A percentile compares a stretch with the other conserved stretches of the same genome.
Evolutionary conservation across 2,113 vertebrate genomes (phyloP).

Genomic region (Misgurnus mizolepis): DNA sequence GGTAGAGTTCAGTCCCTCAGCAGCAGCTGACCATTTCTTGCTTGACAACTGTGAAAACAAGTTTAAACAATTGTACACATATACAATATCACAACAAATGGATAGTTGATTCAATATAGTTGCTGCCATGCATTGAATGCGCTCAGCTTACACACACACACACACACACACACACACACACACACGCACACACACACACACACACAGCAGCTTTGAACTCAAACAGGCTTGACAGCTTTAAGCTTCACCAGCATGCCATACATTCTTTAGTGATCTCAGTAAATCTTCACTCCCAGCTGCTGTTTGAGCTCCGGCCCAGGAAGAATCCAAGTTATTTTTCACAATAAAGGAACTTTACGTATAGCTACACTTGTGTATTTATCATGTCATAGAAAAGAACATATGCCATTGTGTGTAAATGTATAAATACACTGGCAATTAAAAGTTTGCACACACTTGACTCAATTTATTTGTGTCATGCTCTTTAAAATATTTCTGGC

Average conservation of each 20-base stretch:
- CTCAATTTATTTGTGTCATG: no score
- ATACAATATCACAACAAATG: neutral
- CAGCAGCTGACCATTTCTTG: neutral
- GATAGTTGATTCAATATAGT: neutral
- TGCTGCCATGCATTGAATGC: neutral
- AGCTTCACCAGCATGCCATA: neutral
- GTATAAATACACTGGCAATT: no score
- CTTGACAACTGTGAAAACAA: neutral
- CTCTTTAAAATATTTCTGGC: no score
- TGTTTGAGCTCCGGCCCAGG: neutral
- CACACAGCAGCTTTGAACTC: neutral
- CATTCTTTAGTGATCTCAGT: no score
- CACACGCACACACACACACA: neutral
- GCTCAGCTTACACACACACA: neutral
- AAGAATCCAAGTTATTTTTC: no score
- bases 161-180: neutral
- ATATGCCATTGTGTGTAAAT: no score
- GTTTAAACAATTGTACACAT: neutral
- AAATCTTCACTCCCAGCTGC: no score
- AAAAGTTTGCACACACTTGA: no score
- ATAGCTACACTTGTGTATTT: no score
- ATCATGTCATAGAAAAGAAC: no score
- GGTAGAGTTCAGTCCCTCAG: no score
- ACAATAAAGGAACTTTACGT: no score
- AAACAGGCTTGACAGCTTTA: slow-evolving; percentile 63